Base-by-base conservation (phyloP, 2,888 invertebrate genomes). In the Drosophila antonietae region DNA sequence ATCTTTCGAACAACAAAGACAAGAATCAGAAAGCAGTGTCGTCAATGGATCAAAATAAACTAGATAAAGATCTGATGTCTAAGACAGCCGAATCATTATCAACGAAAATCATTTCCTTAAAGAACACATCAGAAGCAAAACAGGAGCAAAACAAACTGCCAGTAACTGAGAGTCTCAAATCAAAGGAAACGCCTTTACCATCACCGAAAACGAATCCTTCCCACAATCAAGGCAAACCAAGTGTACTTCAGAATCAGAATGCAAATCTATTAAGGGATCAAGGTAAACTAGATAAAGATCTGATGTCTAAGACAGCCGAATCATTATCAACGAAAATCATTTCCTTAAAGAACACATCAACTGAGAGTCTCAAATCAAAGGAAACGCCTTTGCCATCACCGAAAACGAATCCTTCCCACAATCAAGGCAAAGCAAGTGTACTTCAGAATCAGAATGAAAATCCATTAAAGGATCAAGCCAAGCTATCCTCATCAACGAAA, bases 1-100 rank as follows among this genome's bases (percentile, higher is more conserved):
- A 7, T 33, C 7, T 3, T 3, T 12, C 51, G 2, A 51, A 51
- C 7, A 18, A 18, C 12, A n/a, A 31, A n/a, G n/a, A 4, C 10
- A 49, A 31, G 9, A 9, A 33, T 33, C 33, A 23, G 23, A 23
- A 23, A 23, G 3, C 23, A 4, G 23, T 4, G 6, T 7, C 8
- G 9, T 8, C 33, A 9, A 33, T 6, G 8, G 33, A 33, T 33
- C 33, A 33, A 33, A 12, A 12, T 12, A 31, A 49, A 49, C 37
- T 14, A 20, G 7, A 6, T 20, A 14, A 44, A 14, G 20, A 1
- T 4, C 14, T 14, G 6, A 14, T 12, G 3, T 44, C 44, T 7
- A 46, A 14, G 0, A 5, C 1, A 31, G 4, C 9, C 0, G 9
- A 15, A n/a, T 5, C 14, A 37, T 6, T 2, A 6, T n/a, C 15